Percentiles rank a stretch among this genome's conserved stretches.
These are phyloP conservation scores for Polypedilum pembai DNA, from an alignment of 1,140 invertebrate species.

Conservation along the genomic window DNA sequence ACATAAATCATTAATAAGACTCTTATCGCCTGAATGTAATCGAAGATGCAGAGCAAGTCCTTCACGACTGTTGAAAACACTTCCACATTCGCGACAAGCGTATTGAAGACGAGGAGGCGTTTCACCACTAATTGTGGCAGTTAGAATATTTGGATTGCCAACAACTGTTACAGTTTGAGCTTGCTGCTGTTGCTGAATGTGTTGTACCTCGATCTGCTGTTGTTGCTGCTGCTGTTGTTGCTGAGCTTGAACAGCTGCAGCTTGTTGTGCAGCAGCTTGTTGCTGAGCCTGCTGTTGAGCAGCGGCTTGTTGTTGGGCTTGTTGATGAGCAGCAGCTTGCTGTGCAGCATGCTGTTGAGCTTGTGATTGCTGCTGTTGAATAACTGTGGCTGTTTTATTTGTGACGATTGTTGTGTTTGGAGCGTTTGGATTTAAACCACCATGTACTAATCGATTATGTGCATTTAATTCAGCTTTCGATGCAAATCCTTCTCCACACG, in stretches of 20 bases:
- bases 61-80: constrained; percentile 60
- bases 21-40: constrained; percentile 73
- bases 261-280: constrained; percentile 40
- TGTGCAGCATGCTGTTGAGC: constrained; percentile 31
- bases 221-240: constrained; percentile 43
- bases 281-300: constrained; percentile 41
- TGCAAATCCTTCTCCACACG: constrained; percentile 68
- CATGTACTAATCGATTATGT: constrained; percentile 56
- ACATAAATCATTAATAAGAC: constrained; percentile 77
- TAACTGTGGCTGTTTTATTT: constrained; percentile 41
- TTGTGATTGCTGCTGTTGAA: constrained; percentile 38
- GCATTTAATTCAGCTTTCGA: constrained; percentile 59
- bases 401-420: constrained; percentile 38
- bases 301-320: constrained; percentile 21
- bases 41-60: constrained; percentile 69
- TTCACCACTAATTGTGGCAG: constrained; percentile 33
- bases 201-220: constrained; percentile 35
- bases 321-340: constrained; percentile 24
- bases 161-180: constrained; percentile 43
- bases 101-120: constrained; percentile 34
- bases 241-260: constrained; percentile 40
- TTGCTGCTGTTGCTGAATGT: constrained; percentile 35
- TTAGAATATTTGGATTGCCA: constrained; percentile 40
- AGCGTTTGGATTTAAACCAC: constrained; percentile 36
- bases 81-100: constrained; percentile 52